Base-by-base conservation (phyloP, 1,140 invertebrate genomes). In the Leptoteleia sp. region DNA sequence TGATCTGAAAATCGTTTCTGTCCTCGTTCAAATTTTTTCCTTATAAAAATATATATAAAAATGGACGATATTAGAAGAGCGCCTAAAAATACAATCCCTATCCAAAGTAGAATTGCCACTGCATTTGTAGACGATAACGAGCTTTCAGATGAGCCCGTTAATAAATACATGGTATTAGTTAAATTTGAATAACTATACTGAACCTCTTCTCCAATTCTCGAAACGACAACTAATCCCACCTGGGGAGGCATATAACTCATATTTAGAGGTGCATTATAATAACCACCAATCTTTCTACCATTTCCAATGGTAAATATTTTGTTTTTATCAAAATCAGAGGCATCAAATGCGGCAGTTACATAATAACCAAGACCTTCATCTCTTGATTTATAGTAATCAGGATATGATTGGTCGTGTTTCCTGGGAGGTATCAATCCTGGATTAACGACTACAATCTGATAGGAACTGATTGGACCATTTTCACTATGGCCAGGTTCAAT, bases 251-350 rank as follows among this genome's bases (percentile, higher is more conserved):
- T 78, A 16, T 84, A 88, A 11, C 91, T 89, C 31, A 91, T 83
- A 35, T 93, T 89, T 13, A 97, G 85, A 0, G 95, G 95, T 7
- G 93, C 93, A 90, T 98, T 98, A 55, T 92, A 93, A 84, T 93
- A 97, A 0, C 92, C 92, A 67, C 94, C 94, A 83, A 96, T 95
- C 4, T 89, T 92, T 48, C 89, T 90, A 13, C 92, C 92, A 89
- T 97, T 93, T 8, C 96, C 96, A 38, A 98, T 92, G 3, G 91
- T 89, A 89, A 97, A 97, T 89, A 82, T 64, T 89, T 90, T 64
- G 89, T 92, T 85, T 87, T 83, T 90, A 70, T 92, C 82, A 78
- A 90, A 89, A 52, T 89, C 79, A 3, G 90, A 85, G 9, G 90
- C 90, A 40, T 91, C 90, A 55, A 97, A 89, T 86, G 96, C 93